Evolutionary conservation across 2,113 vertebrate species (phyloP), one percentile per base, ranked within the genome.

Genomic region (Dromiciops gliroides): DNA sequence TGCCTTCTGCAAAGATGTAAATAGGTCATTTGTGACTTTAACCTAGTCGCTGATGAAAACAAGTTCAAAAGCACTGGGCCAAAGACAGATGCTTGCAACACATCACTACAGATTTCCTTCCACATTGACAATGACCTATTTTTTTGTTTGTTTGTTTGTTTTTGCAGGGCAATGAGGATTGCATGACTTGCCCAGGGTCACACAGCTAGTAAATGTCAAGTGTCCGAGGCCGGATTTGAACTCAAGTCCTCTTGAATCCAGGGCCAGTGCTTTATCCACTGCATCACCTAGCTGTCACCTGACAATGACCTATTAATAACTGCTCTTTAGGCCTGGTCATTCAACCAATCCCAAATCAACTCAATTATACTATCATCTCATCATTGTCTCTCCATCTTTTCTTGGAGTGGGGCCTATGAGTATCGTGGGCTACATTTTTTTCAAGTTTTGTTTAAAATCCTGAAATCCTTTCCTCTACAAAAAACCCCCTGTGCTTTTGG

Each of bases 371-470:
- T 83, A 83, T 44, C 67, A 83, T 44, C 67, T 83, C n/a, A 83
- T 44, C 67, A 44, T 19, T 83, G 8, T 83, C 67, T 75, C 60
- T 83, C 67, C 19, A 83, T 83, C 6, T 44, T 83, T 44, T 83
- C 37, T 44, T 83, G 67, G n/a, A 44, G 67, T 83, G n/a, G n/a
- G 67, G n/a, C 19, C 37, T 83, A 44, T 83, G 23, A 3, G 10
- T 89, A 60, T 47, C 22, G 11, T 4, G 51, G 90, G 89, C 31
- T 83, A 16, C 9, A n/a, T 48, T 47, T 67, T 67, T 95, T 94
- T 50, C 2, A 83, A 89, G 90, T 48, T 92, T 44, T 91, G 60
- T 90, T 92, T 92, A 51, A 95, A 92, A 94, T 50, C 67, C n/a
- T 23, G 19, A 44, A 83, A 83, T 44, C 67, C 67, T 44, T 83